phyloP scores from a whole-genome alignment of 2,888 invertebrate species.

The Clostera curtula region DNA sequence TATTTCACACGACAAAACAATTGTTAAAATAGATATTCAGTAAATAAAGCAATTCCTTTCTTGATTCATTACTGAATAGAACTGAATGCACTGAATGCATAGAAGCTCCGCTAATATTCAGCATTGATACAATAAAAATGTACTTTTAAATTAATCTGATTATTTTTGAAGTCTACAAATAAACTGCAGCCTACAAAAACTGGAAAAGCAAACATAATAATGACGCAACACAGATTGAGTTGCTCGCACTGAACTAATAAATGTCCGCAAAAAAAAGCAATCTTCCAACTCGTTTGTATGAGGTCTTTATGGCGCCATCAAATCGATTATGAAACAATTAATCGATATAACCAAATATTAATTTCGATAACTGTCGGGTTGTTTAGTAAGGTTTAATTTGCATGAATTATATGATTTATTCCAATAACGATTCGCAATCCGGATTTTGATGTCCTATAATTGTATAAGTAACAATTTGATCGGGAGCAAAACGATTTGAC shows the following conservation, averaged over 20 bases:
- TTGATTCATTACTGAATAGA: too few species aligned
- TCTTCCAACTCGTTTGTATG: slow-evolving; percentile 12
- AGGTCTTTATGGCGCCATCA: slow-evolving; percentile 20
- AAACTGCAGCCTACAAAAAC: too few species aligned
- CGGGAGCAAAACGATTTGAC: slow-evolving; percentile 11
- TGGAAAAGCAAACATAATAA: too few species aligned
- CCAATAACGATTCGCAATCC: slow-evolving; percentile 14
- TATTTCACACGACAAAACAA: too few species aligned
- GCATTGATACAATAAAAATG: too few species aligned
- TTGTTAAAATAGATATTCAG: too few species aligned
- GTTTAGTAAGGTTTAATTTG: slow-evolving; percentile 10
- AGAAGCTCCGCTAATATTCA: too few species aligned
- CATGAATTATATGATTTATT: slow-evolving; percentile 22
- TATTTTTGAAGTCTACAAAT: too few species aligned
- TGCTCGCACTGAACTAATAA: slow-evolving; percentile 19
- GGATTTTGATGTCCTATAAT: slow-evolving; percentile 22
- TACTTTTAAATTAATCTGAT: too few species aligned
- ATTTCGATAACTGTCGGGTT: slow-evolving; percentile 9
- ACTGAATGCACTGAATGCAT: too few species aligned
- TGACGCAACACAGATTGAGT: slow-evolving; percentile 24
- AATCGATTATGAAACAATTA: slow-evolving; percentile 31
- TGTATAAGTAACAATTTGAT: slow-evolving; percentile 12
- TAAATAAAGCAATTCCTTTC: too few species aligned
- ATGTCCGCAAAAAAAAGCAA: slow-evolving; percentile 16
- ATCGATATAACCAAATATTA: slow-evolving; percentile 16